These are phyloP conservation scores for Cheumatopsyche charites DNA, from an alignment of 1,140 invertebrate genomes.

Conservation along the genomic window DNA sequence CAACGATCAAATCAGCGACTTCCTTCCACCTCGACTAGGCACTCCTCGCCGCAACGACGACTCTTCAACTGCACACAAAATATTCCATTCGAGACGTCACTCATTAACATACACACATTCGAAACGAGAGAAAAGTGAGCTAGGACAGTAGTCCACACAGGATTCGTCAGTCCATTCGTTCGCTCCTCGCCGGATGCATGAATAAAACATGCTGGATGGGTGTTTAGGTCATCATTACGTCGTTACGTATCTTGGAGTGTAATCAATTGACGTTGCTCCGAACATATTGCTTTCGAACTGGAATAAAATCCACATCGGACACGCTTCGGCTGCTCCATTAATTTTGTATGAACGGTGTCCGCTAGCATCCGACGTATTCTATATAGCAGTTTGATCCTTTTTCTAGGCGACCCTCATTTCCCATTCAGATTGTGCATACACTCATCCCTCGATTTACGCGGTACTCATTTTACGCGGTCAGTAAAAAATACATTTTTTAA, in stretches of 20 bases:
- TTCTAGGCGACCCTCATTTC: neutral
- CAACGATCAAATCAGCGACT: too few relatives aligned
- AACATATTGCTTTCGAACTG: slow-evolving; percentile 17
- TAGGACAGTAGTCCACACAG: too few relatives aligned
- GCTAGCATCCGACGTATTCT: neutral
- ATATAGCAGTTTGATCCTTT: neutral
- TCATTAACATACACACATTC: too few relatives aligned
- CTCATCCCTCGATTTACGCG: too few relatives aligned
- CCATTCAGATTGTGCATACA: too few relatives aligned
- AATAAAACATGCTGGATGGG: slow-evolving; percentile 30
- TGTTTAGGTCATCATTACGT: slow-evolving; percentile 29
- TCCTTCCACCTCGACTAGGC: too few relatives aligned
- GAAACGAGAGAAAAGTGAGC: too few relatives aligned
- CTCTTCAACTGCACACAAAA: too few relatives aligned
- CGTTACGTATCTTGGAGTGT: slow-evolving; percentile 21
- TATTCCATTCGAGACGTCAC: too few relatives aligned
- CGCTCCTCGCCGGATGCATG: slow-evolving; percentile 19
- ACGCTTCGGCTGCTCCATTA: neutral
- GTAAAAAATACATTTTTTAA: too few relatives aligned
- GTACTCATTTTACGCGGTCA: too few relatives aligned
- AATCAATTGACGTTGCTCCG: slow-evolving; percentile 21
- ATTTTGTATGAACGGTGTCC: neutral
- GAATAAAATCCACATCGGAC: slow-evolving; percentile 27
- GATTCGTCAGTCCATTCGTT: slow-evolving; percentile 16
- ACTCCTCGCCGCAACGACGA: too few relatives aligned